Evolutionary conservation across 2,888 invertebrate species (phyloP).

Genomic region (Ctena decussata): DNA sequence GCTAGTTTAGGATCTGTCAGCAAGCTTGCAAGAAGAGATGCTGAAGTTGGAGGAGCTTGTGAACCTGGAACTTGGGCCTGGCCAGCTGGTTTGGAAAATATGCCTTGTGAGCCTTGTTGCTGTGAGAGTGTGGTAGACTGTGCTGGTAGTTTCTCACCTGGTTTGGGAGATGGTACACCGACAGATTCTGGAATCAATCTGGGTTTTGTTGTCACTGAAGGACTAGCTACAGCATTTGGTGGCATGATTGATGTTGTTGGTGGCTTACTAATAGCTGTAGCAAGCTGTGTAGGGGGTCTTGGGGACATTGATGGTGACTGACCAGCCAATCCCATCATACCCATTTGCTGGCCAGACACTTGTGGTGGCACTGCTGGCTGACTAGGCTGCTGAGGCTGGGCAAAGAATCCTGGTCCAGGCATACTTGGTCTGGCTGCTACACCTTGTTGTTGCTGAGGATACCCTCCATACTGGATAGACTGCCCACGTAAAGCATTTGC

Average conservation of each 20-base stretch:
- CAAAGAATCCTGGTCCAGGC: constrained; percentile 82
- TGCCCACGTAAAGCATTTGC: constrained; percentile 78
- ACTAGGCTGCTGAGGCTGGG: constrained; percentile 51
- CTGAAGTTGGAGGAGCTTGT: not conserved
- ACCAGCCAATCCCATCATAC: constrained; percentile 9
- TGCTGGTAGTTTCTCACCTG: constrained; percentile 12
- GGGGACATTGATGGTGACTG: constrained; percentile 43
- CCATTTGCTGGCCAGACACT: constrained; percentile 22
- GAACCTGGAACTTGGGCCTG: not conserved
- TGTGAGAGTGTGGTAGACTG: not conserved
- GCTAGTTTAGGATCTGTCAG: constrained; percentile 27
- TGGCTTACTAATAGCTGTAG: constrained; percentile 22
- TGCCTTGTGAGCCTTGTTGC: not conserved
- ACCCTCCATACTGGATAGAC: constrained; percentile 76
- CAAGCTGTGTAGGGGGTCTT: constrained; percentile 32
- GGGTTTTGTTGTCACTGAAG: constrained; percentile 48
- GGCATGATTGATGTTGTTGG: constrained; percentile 62
- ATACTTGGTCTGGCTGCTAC: constrained; percentile 51
- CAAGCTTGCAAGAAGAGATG: not conserved
- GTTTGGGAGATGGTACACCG: constrained; percentile 46
- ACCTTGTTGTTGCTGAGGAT: constrained; percentile 42
- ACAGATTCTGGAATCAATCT: constrained; percentile 63
- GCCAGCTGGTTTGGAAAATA: constrained; percentile 1
- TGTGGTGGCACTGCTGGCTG: constrained; percentile 36
- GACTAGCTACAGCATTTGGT: constrained; percentile 68